phyloP scores from a whole-genome alignment of 2,888 invertebrate genomes.

The Aphidoletes aphidimyza region DNA sequence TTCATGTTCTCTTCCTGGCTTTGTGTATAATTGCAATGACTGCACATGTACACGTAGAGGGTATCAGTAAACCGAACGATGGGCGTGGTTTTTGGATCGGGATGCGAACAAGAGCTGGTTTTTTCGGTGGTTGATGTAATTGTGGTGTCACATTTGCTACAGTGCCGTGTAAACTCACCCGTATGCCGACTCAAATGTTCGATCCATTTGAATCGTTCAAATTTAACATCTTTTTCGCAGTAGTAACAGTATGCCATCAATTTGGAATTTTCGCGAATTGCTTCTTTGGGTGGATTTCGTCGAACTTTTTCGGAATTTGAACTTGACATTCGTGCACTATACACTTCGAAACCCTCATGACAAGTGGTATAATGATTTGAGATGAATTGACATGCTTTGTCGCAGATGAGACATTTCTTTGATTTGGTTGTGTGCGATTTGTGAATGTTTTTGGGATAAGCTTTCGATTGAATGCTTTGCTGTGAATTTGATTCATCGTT shows the following conservation, averaged over 20 bases:
- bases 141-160: background rate
- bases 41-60: constrained; percentile 73
- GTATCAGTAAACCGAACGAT: constrained; percentile 29
- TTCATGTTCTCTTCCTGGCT: constrained; percentile 71
- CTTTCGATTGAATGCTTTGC: background rate
- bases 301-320: constrained; percentile 66
- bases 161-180: constrained; percentile 75
- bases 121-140: constrained; percentile 57
- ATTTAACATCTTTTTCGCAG: background rate
- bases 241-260: background rate
- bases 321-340: constrained; percentile 72
- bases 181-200: constrained; percentile 82
- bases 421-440: background rate
- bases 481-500: constrained; percentile 19
- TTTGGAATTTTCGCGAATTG: background rate
- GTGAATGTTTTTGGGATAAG: background rate
- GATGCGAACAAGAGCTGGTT: constrained; percentile 56
- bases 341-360: constrained; percentile 74
- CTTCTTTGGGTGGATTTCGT: constrained; percentile 54
- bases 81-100: background rate
- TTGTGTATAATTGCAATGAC: constrained; percentile 79
- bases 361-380: constrained; percentile 74
- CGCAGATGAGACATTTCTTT: constrained; percentile 62
- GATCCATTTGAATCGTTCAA: constrained; percentile 62
- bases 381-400: constrained; percentile 61